phyloP scores from a whole-genome alignment of 2,113 vertebrate species.

The Tachycineta bicolor region DNA sequence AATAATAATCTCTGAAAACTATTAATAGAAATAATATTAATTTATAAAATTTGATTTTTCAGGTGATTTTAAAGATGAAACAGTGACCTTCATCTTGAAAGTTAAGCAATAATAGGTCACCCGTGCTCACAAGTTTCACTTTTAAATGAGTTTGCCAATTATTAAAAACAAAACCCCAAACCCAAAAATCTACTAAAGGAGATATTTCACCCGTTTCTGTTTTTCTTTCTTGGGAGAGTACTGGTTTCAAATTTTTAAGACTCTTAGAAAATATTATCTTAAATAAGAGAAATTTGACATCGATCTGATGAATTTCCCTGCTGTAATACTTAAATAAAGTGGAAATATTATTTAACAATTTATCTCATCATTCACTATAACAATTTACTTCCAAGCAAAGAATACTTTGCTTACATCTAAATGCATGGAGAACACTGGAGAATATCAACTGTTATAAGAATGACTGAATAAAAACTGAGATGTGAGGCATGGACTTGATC shows the following conservation, averaged over 20 bases:
- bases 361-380: background rate
- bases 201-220: background rate
- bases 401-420: background rate
- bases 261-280: background rate
- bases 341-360: background rate
- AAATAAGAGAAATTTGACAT: background rate
- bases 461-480: background rate
- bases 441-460: background rate
- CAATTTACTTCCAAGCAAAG: background rate
- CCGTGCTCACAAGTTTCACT: accelerated
- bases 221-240: background rate
- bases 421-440: background rate
- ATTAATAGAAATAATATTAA: background rate
- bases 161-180: no score
- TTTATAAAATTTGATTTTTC: background rate
- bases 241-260: background rate
- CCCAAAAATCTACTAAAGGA: background rate
- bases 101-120: background rate
- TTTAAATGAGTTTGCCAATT: background rate
- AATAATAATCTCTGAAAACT: background rate
- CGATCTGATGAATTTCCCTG: background rate
- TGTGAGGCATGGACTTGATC: background rate
- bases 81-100: background rate
- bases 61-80: background rate
- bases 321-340: background rate